These are phyloP conservation scores for Tragelaphus scriptus DNA, from an alignment of 2,113 vertebrate species.

Conservation along the genomic window DNA sequence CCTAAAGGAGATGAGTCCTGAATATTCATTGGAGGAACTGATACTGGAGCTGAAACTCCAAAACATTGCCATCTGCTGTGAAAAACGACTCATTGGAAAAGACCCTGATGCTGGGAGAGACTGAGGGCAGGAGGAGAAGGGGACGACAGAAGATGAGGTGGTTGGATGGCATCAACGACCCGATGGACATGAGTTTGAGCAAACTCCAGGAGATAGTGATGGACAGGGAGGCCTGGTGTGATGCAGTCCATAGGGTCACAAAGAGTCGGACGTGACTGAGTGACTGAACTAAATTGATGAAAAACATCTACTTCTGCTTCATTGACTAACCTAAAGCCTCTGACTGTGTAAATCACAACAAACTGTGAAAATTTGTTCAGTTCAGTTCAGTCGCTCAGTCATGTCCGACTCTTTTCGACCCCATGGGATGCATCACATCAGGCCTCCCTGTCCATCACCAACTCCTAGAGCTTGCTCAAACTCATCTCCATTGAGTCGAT, in stretches of 20 bases:
- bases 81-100: background rate
- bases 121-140: background rate
- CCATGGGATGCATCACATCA: background rate
- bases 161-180: background rate
- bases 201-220: background rate
- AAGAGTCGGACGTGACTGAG: background rate
- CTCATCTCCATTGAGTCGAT: accelerated
- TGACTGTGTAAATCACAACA: background rate
- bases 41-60: background rate
- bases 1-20: background rate
- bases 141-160: background rate
- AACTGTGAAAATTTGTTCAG: background rate
- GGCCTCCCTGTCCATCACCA: background rate
- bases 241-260: background rate
- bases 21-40: background rate
- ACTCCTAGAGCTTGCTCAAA: background rate
- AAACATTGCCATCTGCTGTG: background rate
- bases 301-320: background rate
- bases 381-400: background rate
- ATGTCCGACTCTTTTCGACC: accelerated
- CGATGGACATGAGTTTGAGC: background rate
- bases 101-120: background rate
- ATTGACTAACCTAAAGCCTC: background rate
- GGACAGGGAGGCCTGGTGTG: background rate
- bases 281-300: background rate